phyloP scores from a whole-genome alignment of 1,140 invertebrate genomes.

The Meteorus sp. region DNA sequence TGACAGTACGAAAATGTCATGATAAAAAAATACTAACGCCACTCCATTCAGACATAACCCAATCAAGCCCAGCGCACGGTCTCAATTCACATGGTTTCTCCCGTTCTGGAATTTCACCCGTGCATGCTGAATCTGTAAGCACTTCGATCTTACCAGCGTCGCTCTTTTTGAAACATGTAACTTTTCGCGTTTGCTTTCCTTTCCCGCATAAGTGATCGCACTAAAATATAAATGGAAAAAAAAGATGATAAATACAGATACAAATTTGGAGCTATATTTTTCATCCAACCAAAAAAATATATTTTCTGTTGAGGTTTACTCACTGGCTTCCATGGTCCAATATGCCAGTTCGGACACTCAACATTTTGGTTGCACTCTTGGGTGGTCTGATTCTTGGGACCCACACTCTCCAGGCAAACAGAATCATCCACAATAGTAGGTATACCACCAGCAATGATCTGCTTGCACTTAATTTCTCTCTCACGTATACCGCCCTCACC shows the following conservation, averaged over 20 bases:
- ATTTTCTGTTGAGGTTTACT: conserved; percentile 43
- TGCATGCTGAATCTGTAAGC: conserved; percentile 72
- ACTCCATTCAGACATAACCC: conserved; percentile 85
- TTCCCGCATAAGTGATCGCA: conserved; percentile 87
- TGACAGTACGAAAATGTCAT: no score
- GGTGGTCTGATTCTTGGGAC: conserved; percentile 69
- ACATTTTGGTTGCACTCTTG: conserved; percentile 76
- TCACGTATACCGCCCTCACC: conserved; percentile 73
- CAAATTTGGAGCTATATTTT: background rate
- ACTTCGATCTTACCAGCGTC: conserved; percentile 70
- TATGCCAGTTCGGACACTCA: conserved; percentile 81
- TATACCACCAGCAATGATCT: conserved; percentile 67
- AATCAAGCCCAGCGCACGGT: conserved; percentile 90
- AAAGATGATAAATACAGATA: background rate
- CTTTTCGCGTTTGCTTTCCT: conserved; percentile 73
- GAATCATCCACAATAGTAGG: conserved; percentile 72
- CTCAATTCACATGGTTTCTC: conserved; percentile 73
- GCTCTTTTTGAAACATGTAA: conserved; percentile 75
- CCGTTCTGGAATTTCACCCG: conserved; percentile 67
- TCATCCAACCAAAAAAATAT: background rate
- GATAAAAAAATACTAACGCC: conserved; percentile 72
- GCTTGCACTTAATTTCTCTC: conserved; percentile 77
- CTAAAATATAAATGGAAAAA: conserved; percentile 54
- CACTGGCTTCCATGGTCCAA: conserved; percentile 84
- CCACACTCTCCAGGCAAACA: conserved; percentile 69